A percentile compares a stretch with the other conserved stretches of the same genome.
phyloP scores from a whole-genome alignment of 1,140 invertebrate genomes.

The roundworm (Caenorhabditis elegans) region WBcel235 BX284606.5:6006001-6006500 shows the following conservation, averaged over 20 bases:
- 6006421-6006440: constrained; percentile 29
- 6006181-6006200: neutral
- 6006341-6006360: neutral
- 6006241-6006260: neutral
- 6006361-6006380: constrained; percentile 36
- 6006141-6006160: neutral
- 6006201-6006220: constrained; percentile 6
- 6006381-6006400: constrained; percentile 43
- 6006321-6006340: constrained; percentile 39
- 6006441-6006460: constrained; percentile 40
- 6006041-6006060: constrained; percentile 37
- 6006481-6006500: neutral
- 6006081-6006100: constrained; percentile 47
- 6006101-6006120: constrained; percentile 35
- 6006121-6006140: neutral
- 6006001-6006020: constrained; percentile 42
- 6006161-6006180: constrained; percentile 29
- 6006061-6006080: constrained; percentile 38
- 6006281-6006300: constrained; percentile 47
- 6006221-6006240: constrained; percentile 40
- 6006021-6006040: constrained; percentile 41
- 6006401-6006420: constrained; percentile 19
- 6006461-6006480: constrained; percentile 48
- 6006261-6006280: constrained; percentile 43
- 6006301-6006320: constrained; percentile 44